These are phyloP conservation scores for Sebastes diaconus DNA, from an alignment of 2,797 vertebrate species.

Conservation along the genomic window DNA sequence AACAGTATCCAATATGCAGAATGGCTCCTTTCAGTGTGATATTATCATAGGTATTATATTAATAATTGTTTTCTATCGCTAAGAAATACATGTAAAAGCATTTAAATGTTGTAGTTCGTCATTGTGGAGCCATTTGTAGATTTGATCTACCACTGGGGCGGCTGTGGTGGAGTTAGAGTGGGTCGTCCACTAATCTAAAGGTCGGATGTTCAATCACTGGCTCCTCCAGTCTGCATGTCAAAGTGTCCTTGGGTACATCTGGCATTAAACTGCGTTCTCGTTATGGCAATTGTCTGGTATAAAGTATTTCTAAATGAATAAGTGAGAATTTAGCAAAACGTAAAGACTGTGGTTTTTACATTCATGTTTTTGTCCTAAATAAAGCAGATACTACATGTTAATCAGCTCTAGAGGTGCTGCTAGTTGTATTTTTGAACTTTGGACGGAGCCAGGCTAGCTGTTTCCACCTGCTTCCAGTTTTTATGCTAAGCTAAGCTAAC, in stretches of 20 bases:
- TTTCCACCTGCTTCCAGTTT: neutral
- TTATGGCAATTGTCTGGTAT: neutral
- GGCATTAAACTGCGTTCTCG: neutral
- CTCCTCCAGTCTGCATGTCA: neutral
- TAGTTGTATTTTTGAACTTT: no score
- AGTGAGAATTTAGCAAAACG: no score
- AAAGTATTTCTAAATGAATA: no score
- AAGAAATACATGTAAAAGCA: neutral
- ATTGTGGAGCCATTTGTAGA: neutral
- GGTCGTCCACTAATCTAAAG: no score
- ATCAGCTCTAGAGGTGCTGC: no score
- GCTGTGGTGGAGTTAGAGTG: no score
- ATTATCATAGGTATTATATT: neutral
- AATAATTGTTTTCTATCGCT: neutral
- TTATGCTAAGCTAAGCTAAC: neutral
- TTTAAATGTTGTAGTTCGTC: neutral
- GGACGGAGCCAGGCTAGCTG: no score
- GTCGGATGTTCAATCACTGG: neutral
- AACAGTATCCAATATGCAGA: neutral
- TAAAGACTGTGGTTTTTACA: no score
- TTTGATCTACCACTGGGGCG: neutral
- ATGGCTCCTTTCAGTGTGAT: neutral
- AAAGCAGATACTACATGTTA: no score
- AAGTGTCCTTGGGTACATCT: neutral
- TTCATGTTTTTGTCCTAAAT: no score